A percentile compares a stretch with the other conserved stretches of the same genome.
phyloP scores from a whole-genome alignment of 1,140 invertebrate species.

The Trichogramma pretiosum region DNA sequence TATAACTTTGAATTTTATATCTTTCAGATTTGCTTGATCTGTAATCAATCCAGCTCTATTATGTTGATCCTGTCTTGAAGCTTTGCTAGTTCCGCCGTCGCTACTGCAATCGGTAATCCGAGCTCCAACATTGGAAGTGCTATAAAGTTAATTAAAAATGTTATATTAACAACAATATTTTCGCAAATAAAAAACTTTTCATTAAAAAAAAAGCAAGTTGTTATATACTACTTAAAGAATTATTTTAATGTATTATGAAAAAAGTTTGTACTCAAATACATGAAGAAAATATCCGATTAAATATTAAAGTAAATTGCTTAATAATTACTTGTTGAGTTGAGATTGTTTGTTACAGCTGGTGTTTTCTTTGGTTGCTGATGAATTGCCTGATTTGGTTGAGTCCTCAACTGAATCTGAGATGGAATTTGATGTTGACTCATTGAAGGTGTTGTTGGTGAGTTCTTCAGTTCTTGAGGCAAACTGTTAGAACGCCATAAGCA shows the following conservation, averaged over 20 bases:
- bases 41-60: constrained; percentile 35
- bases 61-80: constrained; percentile 15
- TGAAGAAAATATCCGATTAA: not conserved
- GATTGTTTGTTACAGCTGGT: too few relatives aligned
- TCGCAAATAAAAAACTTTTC: too few relatives aligned
- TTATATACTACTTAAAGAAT: too few relatives aligned
- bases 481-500: constrained; percentile 44
- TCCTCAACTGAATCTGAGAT: constrained; percentile 2
- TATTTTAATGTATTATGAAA: too few relatives aligned
- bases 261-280: not conserved
- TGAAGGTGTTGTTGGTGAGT: constrained; percentile 24
- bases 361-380: not conserved
- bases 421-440: not conserved
- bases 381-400: constrained; percentile 2
- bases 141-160: too few relatives aligned
- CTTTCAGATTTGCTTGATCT: constrained; percentile 23
- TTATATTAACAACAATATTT: too few relatives aligned
- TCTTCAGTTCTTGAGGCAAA: constrained; percentile 43
- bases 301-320: too few relatives aligned
- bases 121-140: too few relatives aligned
- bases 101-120: constrained; percentile 3
- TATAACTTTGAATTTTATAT: constrained; percentile 31
- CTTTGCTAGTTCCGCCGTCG: constrained; percentile 8
- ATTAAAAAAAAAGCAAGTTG: too few relatives aligned
- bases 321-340: not conserved